Conservation (phyloP, 2,888 invertebrate species). For the Ophion costatus region DNA sequence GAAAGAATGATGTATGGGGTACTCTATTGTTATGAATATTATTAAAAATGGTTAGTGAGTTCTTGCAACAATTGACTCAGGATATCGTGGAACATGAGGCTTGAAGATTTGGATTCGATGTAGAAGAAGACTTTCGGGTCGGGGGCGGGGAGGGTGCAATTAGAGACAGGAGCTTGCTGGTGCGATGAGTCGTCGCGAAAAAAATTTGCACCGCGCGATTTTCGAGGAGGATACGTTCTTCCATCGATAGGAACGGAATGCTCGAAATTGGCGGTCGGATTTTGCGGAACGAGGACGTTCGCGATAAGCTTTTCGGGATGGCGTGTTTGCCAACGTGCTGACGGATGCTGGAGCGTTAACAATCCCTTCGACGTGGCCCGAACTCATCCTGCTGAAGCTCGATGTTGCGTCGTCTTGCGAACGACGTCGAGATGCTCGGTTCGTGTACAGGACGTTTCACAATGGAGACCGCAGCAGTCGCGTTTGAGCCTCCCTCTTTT, state of each 20-base stretch:
- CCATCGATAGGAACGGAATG: constrained; percentile 36
- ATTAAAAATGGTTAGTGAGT: no score
- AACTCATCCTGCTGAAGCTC: constrained; percentile 32
- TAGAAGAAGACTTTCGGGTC: neutral
- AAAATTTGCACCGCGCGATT: constrained; percentile 7
- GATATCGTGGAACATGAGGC: no score
- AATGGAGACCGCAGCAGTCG: neutral
- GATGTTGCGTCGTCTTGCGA: constrained; percentile 29
- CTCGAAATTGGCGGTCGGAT: constrained; percentile 33
- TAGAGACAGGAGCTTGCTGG: neutral
- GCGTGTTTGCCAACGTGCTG: constrained; percentile 68
- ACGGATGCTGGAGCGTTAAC: constrained; percentile 73
- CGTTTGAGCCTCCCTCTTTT: neutral
- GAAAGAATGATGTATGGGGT: neutral
- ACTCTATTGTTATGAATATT: no score
- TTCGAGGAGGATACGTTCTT: constrained; percentile 2
- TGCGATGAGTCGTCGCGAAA: constrained; percentile 30
- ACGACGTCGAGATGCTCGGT: constrained; percentile 1
- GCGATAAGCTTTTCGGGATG: constrained; percentile 53
- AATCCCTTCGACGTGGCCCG: constrained; percentile 54
- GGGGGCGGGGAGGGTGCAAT: neutral
- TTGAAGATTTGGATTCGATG: neutral
- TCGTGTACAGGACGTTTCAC: constrained; percentile 3
- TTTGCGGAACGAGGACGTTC: neutral
- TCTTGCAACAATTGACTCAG: no score